Conservation (phyloP, 2,888 invertebrate genomes). For the Dendrolimus pini region DNA sequence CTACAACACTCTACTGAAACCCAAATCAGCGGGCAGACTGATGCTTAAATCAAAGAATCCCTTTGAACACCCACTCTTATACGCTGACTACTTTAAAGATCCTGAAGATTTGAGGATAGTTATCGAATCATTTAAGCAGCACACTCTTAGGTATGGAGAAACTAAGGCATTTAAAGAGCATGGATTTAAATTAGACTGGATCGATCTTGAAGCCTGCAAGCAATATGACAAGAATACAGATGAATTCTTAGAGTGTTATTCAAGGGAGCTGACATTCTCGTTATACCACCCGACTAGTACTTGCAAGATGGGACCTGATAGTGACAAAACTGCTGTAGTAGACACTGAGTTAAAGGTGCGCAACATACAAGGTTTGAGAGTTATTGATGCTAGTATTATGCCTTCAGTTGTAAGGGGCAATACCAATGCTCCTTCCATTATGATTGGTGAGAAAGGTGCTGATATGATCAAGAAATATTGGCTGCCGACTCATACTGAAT, state of each 20-base stretch:
- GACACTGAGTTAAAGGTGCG: conserved; percentile 72
- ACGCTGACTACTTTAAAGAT: conserved; percentile 79
- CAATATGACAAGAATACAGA: conserved; percentile 29
- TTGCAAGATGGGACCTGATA: conserved; percentile 76
- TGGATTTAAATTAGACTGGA: conserved; percentile 40
- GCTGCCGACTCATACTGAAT: conserved; percentile 38
- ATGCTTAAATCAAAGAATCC: conserved; percentile 81
- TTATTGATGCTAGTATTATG: conserved; percentile 82
- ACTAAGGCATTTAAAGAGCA: conserved; percentile 36
- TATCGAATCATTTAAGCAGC: conserved; percentile 33
- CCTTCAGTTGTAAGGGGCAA: conserved; percentile 78
- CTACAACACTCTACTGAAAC: conserved; percentile 79
- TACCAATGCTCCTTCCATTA: conserved; percentile 78
- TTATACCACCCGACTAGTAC: conserved; percentile 85
- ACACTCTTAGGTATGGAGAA: conserved; percentile 29
- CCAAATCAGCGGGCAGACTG: conserved; percentile 81
- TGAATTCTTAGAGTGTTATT: conserved; percentile 36
- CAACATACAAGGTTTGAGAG: conserved; percentile 70
- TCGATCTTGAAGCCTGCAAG: conserved; percentile 42
- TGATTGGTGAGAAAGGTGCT: conserved; percentile 81
- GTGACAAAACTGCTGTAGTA: conserved; percentile 67
- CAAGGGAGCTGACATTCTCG: conserved; percentile 43
- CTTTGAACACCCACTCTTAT: conserved; percentile 77
- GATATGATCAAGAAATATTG: conserved; percentile 78
- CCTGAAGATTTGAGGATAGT: conserved; percentile 64